These are phyloP conservation scores for Rallus crepitans DNA, from an alignment of 2,797 vertebrate species.

Conservation along the genomic window DNA sequence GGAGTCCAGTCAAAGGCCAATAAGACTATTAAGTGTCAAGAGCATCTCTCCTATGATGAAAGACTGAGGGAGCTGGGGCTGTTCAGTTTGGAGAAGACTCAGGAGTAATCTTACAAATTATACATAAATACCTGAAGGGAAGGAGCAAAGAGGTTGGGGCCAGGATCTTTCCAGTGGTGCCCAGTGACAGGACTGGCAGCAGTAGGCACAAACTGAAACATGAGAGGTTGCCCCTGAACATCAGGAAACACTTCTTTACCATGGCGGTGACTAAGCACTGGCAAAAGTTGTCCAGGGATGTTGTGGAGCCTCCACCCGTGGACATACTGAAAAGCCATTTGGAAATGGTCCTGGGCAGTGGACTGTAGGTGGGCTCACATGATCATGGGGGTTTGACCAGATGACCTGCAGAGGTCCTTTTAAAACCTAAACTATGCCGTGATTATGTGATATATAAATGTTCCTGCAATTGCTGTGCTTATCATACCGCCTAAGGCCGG, in stretches of 20 bases:
- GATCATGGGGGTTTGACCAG: background rate
- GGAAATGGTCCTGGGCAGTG: too few species aligned
- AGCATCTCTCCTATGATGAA: background rate
- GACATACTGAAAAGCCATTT: background rate
- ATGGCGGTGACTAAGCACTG: rapidly evolving
- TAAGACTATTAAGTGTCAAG: background rate
- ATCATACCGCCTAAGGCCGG: background rate
- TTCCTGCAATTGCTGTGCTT: background rate
- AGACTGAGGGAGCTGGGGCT: background rate
- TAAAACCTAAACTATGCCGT: background rate
- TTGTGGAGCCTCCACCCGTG: background rate
- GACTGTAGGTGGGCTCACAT: background rate
- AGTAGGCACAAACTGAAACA: background rate
- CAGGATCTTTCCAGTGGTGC: background rate
- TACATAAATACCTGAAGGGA: background rate
- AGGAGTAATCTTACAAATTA: background rate
- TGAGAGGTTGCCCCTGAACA: background rate
- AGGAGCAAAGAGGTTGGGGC: background rate
- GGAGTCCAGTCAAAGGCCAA: too few species aligned
- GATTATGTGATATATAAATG: background rate
- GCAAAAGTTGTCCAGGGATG: background rate
- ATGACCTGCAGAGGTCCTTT: background rate
- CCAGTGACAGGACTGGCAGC: background rate
- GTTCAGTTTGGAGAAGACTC: background rate
- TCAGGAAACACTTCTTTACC: background rate